Evolutionary conservation across 2,113 vertebrate species (phyloP).

Genomic region (Petaurus breviceps): DNA sequence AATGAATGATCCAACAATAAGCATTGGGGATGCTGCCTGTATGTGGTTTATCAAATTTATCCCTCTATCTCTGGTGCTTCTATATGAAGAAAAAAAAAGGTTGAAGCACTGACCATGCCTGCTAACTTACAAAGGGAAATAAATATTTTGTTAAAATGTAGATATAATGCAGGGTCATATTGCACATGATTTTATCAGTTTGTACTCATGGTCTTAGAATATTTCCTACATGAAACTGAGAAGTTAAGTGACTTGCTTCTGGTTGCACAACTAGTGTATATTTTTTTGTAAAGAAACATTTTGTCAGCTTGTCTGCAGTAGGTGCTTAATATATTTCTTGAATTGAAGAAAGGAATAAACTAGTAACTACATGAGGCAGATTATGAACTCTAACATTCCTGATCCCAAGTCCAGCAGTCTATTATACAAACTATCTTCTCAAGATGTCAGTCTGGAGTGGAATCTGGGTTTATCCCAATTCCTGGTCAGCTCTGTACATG

Average conservation of each 20-base stretch:
- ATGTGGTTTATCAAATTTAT: not conserved
- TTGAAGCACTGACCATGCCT: not conserved
- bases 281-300: not conserved
- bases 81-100: not conserved
- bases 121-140: not conserved
- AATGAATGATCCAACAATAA: not conserved
- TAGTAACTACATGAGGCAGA: not conserved
- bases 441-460: not conserved
- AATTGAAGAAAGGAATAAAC: not conserved
- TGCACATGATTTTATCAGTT: not conserved
- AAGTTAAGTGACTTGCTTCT: not conserved
- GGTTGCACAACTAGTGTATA: not conserved
- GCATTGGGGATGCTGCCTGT: not conserved
- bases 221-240: not conserved
- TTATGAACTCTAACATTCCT: not conserved
- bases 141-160: not conserved
- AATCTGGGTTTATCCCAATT: not conserved
- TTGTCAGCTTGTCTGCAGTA: not conserved
- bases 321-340: not conserved
- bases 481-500: not conserved
- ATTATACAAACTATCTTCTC: not conserved
- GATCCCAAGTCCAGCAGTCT: not conserved
- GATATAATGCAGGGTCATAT: not conserved
- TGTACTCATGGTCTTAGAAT: not conserved
- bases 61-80: not conserved